These are phyloP conservation scores for Orthosia gracilis DNA, from an alignment of 2,888 invertebrate species.

Conservation along the genomic window DNA sequence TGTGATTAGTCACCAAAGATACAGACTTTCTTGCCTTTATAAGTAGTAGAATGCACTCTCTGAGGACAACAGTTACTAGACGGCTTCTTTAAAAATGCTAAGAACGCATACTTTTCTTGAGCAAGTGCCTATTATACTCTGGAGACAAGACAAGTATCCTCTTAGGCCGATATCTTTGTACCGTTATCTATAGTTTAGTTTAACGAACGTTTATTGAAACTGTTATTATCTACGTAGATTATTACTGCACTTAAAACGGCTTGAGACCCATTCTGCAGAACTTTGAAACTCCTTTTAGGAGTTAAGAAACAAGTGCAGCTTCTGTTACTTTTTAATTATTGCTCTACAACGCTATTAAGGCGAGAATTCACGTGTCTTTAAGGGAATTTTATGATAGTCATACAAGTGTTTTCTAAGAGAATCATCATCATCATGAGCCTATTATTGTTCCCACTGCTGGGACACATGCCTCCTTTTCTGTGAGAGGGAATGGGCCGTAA, in stretches of 20 bases:
- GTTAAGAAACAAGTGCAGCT: slow-evolving; percentile 28
- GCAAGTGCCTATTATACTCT: slow-evolving; percentile 34
- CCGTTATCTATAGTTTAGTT: slow-evolving; percentile 57
- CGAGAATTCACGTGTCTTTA: no score
- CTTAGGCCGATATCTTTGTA: slow-evolving; percentile 45
- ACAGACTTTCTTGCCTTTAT: no score
- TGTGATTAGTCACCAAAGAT: no score
- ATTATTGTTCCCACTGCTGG: no score
- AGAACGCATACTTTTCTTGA: slow-evolving; percentile 15
- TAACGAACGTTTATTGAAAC: slow-evolving; percentile 53
- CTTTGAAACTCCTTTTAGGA: slow-evolving; percentile 38
- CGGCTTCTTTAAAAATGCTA: slow-evolving; percentile 23
- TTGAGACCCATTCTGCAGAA: slow-evolving; percentile 26
- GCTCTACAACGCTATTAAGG: not conserved
- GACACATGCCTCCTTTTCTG: no score
- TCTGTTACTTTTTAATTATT: slow-evolving; percentile 17
- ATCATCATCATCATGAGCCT: no score
- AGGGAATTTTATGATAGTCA: no score
- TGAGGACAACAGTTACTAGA: not conserved
- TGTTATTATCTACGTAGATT: slow-evolving; percentile 66
- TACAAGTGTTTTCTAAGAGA: no score
- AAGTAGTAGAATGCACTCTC: no score
- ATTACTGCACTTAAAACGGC: slow-evolving; percentile 71
- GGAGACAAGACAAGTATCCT: slow-evolving; percentile 67
- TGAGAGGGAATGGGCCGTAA: no score